Percentiles rank a stretch among this genome's conserved stretches.
Evolutionary conservation across 2,888 invertebrate genomes (phyloP).

Genomic region (Habrosyne pyritoides): DNA sequence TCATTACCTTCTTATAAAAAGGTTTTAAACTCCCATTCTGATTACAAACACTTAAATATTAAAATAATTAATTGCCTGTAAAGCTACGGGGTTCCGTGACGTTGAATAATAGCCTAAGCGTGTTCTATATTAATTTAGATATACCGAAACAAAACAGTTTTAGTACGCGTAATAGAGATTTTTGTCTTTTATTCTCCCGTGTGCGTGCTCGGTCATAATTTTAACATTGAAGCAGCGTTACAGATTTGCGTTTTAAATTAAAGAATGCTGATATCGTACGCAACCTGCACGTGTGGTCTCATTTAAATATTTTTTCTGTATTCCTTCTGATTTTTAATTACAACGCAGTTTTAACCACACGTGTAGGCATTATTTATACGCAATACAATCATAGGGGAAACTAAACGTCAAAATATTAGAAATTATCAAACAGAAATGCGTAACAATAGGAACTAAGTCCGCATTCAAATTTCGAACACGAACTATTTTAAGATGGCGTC

Average conservation of each 20-base stretch:
- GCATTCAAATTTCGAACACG: slow-evolving; percentile 45
- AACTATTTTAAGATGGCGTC: slow-evolving; percentile 68
- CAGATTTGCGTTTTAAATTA: slow-evolving; percentile 17
- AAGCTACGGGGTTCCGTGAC: slow-evolving; percentile 47
- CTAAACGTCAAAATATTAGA: slow-evolving; percentile 39
- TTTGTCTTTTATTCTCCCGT: slow-evolving; percentile 34
- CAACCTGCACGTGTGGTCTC: slow-evolving; percentile 2
- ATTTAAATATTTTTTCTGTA: slow-evolving; percentile 4
- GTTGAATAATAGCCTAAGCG: slow-evolving; percentile 45
- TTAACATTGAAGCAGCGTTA: slow-evolving; percentile 31
- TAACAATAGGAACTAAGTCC: slow-evolving; percentile 46
- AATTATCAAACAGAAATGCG: slow-evolving; percentile 45
- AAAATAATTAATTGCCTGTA: slow-evolving; percentile 49
- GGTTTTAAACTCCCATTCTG: slow-evolving; percentile 30
- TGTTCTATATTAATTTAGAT: slow-evolving; percentile 39
- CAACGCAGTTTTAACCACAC: slow-evolving; percentile 19
- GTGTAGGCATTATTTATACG: slow-evolving; percentile 8
- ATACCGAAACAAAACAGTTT: slow-evolving; percentile 49
- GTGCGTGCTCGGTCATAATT: slow-evolving; percentile 47
- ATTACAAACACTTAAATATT: slow-evolving; percentile 49
- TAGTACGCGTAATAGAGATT: slow-evolving; percentile 43
- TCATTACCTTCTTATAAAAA: slow-evolving; percentile 5
- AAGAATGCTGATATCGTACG: slow-evolving; percentile 7
- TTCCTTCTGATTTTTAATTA: not conserved
- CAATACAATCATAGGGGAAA: slow-evolving; percentile 26